Evolutionary conservation across 2,888 invertebrate genomes (phyloP).

Genomic region (Mimas tiliae): DNA sequence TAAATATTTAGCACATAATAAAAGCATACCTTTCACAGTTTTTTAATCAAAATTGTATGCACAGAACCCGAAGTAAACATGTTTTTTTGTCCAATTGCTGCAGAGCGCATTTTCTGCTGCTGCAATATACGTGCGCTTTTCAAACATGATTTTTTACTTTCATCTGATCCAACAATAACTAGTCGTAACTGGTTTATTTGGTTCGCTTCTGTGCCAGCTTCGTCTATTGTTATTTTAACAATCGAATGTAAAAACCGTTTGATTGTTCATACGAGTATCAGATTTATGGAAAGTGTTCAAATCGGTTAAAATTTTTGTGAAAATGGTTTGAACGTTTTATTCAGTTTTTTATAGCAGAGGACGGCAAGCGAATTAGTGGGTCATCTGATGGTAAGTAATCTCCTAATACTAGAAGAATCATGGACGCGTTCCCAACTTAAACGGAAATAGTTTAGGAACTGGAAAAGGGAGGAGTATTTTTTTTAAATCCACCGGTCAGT

Average conservation of each 20-base stretch:
- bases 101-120: slow-evolving; percentile 19
- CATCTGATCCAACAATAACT: slow-evolving; percentile 23
- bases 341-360: no score
- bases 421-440: no score
- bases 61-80: neutral
- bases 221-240: slow-evolving; percentile 16
- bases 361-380: no score
- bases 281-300: neutral
- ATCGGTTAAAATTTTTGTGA: neutral
- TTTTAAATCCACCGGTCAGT: no score
- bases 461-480: no score
- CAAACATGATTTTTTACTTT: slow-evolving; percentile 20
- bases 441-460: no score
- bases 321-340: no score
- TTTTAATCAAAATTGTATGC: neutral
- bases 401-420: no score
- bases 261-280: neutral
- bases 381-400: no score
- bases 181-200: slow-evolving; percentile 20
- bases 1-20: no score
- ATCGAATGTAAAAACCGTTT: neutral
- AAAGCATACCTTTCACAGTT: no score
- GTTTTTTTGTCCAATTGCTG: slow-evolving; percentile 4
- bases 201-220: slow-evolving; percentile 13
- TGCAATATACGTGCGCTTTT: slow-evolving; percentile 22